Conservation (phyloP, 2,888 invertebrate genomes). For the Dryobotodes eremita region DNA sequence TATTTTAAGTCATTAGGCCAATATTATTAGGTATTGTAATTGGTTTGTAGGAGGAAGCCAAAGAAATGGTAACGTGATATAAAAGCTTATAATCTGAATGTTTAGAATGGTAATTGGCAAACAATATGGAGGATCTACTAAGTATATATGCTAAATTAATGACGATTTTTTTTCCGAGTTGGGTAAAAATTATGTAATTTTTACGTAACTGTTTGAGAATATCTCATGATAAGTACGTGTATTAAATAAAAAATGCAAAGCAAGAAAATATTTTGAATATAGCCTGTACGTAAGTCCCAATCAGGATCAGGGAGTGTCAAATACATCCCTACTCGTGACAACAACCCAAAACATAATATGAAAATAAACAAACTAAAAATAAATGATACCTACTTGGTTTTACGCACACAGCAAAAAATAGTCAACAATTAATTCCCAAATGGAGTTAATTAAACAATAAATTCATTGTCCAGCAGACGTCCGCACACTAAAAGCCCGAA, state of each 20-base stretch:
- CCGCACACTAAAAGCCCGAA: conserved; percentile 61
- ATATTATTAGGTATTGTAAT: not conserved
- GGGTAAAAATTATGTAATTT: not conserved
- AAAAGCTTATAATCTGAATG: not conserved
- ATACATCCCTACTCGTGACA: not conserved
- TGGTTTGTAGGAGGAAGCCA: conserved; percentile 8
- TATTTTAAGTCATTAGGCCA: not conserved
- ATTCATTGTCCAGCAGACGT: conserved; percentile 59
- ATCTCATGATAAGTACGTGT: not conserved
- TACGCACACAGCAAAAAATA: conserved; percentile 39
- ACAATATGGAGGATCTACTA: too few relatives aligned
- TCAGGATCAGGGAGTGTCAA: not conserved
- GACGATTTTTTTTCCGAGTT: not conserved
- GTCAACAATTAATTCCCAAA: conserved; percentile 53
- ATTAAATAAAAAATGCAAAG: not conserved
- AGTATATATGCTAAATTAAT: not conserved
- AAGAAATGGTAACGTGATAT: conserved; percentile 17
- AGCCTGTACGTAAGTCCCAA: not conserved
- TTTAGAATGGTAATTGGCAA: not conserved
- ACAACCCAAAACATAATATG: not conserved
- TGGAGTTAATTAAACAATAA: conserved; percentile 66
- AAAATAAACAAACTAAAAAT: not conserved
- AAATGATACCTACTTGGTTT: conserved; percentile 2
- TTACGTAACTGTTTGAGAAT: not conserved
- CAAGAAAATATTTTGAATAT: too few relatives aligned